Evolutionary conservation across 2,888 invertebrate genomes (phyloP).

Genomic region (Hetaerina titia): DNA sequence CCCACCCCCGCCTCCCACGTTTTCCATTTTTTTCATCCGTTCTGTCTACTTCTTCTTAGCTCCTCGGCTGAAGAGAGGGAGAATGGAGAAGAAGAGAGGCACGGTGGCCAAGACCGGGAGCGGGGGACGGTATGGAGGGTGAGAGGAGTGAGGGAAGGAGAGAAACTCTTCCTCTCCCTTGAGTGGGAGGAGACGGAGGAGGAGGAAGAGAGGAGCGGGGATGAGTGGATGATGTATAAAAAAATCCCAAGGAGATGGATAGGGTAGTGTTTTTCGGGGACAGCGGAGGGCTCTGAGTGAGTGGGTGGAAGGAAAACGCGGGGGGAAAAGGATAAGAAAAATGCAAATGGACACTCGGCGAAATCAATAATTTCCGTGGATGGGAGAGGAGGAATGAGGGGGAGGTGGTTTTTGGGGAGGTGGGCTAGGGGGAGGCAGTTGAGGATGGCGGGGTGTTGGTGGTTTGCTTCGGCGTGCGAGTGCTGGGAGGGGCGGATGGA

Average conservation of each 20-base stretch:
- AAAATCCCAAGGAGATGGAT: constrained; percentile 57
- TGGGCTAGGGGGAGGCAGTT: not conserved
- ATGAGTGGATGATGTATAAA: constrained; percentile 44
- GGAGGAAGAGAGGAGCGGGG: not conserved
- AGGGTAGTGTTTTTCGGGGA: constrained; percentile 54
- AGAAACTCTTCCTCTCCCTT: not conserved
- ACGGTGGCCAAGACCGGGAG: not conserved
- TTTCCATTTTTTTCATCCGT: not conserved
- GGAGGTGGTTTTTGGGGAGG: not conserved
- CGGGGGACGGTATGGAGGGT: no score
- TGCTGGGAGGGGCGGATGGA: not conserved
- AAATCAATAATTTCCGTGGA: constrained; percentile 63
- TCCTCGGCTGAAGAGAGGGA: not conserved
- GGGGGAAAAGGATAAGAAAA: constrained; percentile 54
- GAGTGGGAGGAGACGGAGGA: no score
- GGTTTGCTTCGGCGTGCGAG: not conserved
- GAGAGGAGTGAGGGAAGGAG: not conserved
- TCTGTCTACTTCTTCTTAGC: not conserved
- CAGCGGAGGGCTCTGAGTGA: not conserved
- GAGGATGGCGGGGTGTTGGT: not conserved
- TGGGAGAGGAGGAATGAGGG: not conserved
- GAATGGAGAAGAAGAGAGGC: not conserved
- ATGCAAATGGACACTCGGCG: constrained; percentile 62
- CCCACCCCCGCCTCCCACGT: not conserved
- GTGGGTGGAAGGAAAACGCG: not conserved